Conservation (phyloP, 2,113 vertebrate genomes). For the Carettochelys insculpta region DNA sequence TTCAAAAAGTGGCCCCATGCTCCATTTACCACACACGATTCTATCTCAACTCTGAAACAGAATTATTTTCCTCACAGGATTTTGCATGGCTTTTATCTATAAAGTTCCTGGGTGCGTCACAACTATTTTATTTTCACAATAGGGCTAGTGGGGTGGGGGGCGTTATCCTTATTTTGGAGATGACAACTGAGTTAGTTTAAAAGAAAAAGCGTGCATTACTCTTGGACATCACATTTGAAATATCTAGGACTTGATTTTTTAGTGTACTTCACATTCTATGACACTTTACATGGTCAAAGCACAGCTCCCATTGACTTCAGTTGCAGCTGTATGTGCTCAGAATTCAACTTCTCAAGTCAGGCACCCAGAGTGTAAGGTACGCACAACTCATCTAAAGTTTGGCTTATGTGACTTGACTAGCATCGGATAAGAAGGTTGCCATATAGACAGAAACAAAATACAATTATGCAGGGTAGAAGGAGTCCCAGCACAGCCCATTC, state of each 20-base stretch:
- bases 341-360: not conserved
- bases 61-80: conserved; percentile 32
- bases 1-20: not conserved
- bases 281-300: too few species aligned
- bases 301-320: too few species aligned
- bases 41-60: conserved; percentile 14
- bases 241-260: too few species aligned
- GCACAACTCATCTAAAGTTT: not conserved
- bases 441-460: not conserved
- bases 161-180: not conserved
- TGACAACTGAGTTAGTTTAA: not conserved
- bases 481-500: not conserved
- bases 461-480: not conserved
- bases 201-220: not conserved
- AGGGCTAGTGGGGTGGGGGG: not conserved
- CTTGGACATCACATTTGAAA: not conserved
- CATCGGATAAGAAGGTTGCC: not conserved
- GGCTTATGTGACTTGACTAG: not conserved
- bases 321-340: not conserved
- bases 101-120: not conserved
- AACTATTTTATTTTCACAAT: not conserved
- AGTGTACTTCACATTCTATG: too few species aligned
- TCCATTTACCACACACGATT: conserved; percentile 20
- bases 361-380: not conserved
- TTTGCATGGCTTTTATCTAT: not conserved